phyloP scores from a whole-genome alignment of 2,113 vertebrate species.

The Larimichthys crocea region DNA sequence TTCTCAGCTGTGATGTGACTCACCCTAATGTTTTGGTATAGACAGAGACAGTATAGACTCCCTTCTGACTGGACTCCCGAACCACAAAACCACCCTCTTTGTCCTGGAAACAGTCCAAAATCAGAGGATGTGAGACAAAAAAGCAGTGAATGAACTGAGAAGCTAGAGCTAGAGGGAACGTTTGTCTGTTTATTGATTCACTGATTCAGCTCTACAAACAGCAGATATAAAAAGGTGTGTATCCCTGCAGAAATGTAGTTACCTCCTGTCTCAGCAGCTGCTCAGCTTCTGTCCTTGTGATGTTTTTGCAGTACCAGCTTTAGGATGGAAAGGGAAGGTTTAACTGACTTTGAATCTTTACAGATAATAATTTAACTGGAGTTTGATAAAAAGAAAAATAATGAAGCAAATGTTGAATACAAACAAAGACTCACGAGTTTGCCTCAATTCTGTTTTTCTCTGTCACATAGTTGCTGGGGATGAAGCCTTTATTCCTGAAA shows the following conservation, averaged over 20 bases:
- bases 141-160: neutral
- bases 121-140: neutral
- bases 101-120: constrained; percentile 73
- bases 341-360: neutral
- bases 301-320: constrained; percentile 92
- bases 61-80: constrained; percentile 89
- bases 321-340: neutral
- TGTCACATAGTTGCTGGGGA: constrained; percentile 91
- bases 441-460: constrained; percentile 87
- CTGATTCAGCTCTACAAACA: too few relatives aligned
- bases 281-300: constrained; percentile 90
- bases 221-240: too few relatives aligned
- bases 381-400: neutral
- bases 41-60: constrained; percentile 88
- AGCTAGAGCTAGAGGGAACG: too few relatives aligned
- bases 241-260: neutral
- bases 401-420: neutral
- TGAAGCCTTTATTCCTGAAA: constrained; percentile 90
- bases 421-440: constrained; percentile 85
- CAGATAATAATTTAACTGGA: constrained; percentile 14
- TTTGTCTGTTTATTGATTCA: too few relatives aligned
- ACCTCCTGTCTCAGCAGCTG: constrained; percentile 89
- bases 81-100: constrained; percentile 91
- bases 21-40: constrained; percentile 85
- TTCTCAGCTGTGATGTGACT: constrained; percentile 17